Evolutionary conservation across 2,113 vertebrate genomes (phyloP), one percentile per base, ranked within the genome.

Genomic region (Tympanuchus pallidicinctus): DNA sequence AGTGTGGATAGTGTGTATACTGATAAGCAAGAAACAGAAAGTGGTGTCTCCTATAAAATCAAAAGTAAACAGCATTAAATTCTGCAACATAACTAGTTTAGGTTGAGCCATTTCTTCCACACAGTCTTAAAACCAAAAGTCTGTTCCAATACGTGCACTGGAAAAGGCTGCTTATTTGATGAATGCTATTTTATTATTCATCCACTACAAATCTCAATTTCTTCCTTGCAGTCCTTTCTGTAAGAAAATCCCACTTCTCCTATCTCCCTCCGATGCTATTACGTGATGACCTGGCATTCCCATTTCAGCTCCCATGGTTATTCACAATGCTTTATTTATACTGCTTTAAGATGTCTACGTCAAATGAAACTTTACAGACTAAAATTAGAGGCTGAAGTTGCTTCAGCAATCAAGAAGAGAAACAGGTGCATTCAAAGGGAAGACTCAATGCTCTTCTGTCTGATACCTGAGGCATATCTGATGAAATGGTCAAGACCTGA

Each of bases 101-200:
- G 52, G 43, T 40, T 77, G 32, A 91, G 52, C 82, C 69, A 81
- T 56, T 92, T 86, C 87, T 89, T 85, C 89, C 76, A 92, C 64
- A 71, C 64, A 74, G 38, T 36, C 61, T 65, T 86, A 91, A 67
- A 93, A 91, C 36, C 82, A 91, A 43, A 75, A 45, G 69, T 90
- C 91, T 92, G 72, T 32, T 86, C 32, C 63, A 90, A 73, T 42
- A 75, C 21, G 64, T 18, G 28, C 69, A 80, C 50, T 57, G 67
- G 91, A 32, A 76, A 59, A 89, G 60, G 47, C 38, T 85, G 60
- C 60, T 47, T 81, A 67, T 94, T 92, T 89, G 36, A 85, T 50
- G 28, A 88, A 89, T 81, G 32, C 15, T 67, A 83, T 89, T 82
- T 89, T 67, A 86, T 89, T 80, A 92, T 50, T 94, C 89, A 95